Conservation (phyloP, 2,797 vertebrate species). For the Borostomias antarcticus region DNA sequence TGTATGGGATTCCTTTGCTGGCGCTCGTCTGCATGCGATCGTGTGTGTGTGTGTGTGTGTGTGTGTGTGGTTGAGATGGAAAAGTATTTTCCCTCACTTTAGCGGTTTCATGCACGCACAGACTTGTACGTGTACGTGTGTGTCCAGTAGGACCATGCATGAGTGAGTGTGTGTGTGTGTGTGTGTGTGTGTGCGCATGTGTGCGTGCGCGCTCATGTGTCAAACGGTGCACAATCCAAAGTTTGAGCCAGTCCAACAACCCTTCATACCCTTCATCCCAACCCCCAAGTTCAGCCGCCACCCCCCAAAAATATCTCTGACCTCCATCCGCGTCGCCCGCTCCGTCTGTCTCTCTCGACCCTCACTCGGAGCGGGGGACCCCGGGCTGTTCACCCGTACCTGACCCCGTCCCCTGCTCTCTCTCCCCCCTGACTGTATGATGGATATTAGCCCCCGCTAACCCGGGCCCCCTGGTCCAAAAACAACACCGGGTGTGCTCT, state of each 20-base stretch:
- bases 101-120: too few species aligned
- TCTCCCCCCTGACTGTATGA: constrained; percentile 56
- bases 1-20: not conserved
- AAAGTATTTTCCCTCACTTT: not conserved
- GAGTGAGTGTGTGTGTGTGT: not conserved
- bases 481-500: constrained; percentile 33
- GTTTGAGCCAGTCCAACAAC: not conserved
- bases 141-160: too few species aligned
- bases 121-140: too few species aligned
- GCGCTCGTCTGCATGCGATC: not conserved
- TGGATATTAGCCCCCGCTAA: constrained; percentile 66
- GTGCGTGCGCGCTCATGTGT: not conserved
- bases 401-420: constrained; percentile 53
- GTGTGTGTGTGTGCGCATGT: not conserved
- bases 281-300: constrained; percentile 41
- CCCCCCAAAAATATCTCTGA: constrained; percentile 44
- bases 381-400: constrained; percentile 57
- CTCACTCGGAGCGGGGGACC: constrained; percentile 50
- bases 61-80: not conserved
- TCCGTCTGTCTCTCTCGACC: constrained; percentile 21
- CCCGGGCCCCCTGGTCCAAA: constrained; percentile 65
- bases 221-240: not conserved
- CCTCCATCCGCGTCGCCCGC: constrained; percentile 11
- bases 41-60: not conserved
- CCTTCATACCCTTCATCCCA: constrained; percentile 30